Base-by-base conservation (phyloP, 2,797 vertebrate species). In the Paratrypauchen microcephalus region DNA sequence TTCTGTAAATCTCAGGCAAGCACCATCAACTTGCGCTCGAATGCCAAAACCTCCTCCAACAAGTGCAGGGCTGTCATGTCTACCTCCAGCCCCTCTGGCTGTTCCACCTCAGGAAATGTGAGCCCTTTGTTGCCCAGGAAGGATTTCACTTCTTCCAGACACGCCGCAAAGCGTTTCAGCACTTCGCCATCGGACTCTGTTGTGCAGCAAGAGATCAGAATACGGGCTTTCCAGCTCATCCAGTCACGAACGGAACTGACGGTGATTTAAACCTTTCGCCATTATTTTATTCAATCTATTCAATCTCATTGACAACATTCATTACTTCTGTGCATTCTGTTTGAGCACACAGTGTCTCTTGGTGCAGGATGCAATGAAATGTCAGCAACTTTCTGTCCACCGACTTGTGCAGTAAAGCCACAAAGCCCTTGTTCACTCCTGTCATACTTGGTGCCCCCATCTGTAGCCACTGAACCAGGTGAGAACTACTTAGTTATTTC, bases 311-410 rank as follows among this genome's bases (percentile, higher is more conserved):
- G 36, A 73, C 39, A 16, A 69, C 50, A 30, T 65, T 69, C 60
- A 69, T 73, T 18, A 76, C 69, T 18, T 73, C 66, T 39, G 36
- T 39, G 36, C 36, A 39, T 39, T 39, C 36, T 39, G 36, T 12
- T 39, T 39, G 36, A 9, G 36, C 36, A 12, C 36, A 39, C 36
- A 39, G 36, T 12, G 8, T 6, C 32, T 36, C 32, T 36, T 6
- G 72, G 39, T 82, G 70, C 36, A 86, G 28, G 39, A 85, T 80
- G 73, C 77, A 70, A 62, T 77, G 82, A 67, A 86, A 78, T 0
- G 66, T 61, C 65, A 83, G n/a, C n/a, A n/a, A 71, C 26, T 73
- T 59, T 71, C 61, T 6, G 57, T 70, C 74, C 68, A 77, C n/a
- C 11, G 69, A 24, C 39, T 80, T 80, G 18, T 78, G 60, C 6